Evolutionary conservation across 2,797 vertebrate genomes (phyloP).

Genomic region (Argentina silus): DNA sequence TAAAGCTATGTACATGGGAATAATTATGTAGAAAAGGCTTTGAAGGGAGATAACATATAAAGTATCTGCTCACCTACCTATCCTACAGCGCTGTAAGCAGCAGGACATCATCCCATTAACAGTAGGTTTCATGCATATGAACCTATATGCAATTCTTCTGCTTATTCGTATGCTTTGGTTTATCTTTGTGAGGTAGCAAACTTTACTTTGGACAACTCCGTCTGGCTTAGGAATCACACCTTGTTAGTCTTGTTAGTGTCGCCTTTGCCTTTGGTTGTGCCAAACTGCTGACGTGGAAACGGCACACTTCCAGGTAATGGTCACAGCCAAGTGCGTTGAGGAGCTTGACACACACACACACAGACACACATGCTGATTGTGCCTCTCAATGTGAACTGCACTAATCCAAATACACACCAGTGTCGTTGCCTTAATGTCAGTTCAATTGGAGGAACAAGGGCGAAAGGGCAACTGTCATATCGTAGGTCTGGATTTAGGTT

Average conservation of each 20-base stretch:
- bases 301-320: constrained; percentile 4
- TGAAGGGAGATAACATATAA: constrained; percentile 3
- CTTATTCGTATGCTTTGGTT: background rate
- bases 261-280: constrained; percentile 33
- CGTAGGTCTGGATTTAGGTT: background rate
- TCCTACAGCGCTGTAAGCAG: too few species aligned
- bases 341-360: background rate
- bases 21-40: background rate
- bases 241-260: background rate
- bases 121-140: background rate
- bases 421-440: constrained; percentile 9
- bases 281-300: constrained; percentile 21
- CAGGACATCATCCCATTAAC: too few species aligned
- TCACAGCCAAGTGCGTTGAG: background rate
- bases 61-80: background rate
- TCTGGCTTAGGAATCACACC: background rate
- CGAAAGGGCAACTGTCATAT: background rate
- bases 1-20: too few species aligned
- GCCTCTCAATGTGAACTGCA: constrained; percentile 12
- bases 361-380: background rate
- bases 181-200: background rate
- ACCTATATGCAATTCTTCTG: constrained; percentile 6
- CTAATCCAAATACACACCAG: background rate
- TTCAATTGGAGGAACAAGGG: constrained; percentile 6
- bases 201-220: background rate